These are phyloP conservation scores for Zootoca vivipara DNA, from an alignment of 2,113 vertebrate genomes.

Conservation along the genomic window DNA sequence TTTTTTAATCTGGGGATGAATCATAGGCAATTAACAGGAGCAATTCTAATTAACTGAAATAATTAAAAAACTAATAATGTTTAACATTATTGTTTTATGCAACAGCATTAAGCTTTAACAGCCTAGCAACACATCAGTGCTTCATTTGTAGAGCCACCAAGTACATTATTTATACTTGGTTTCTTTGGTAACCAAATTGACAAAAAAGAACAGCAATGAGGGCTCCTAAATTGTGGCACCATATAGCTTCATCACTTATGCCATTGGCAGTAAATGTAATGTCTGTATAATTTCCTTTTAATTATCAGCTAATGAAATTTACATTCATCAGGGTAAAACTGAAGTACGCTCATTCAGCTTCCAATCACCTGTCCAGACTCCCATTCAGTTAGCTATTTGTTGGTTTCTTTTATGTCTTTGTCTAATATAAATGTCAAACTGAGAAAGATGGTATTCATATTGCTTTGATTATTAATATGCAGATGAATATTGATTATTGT, in stretches of 20 bases:
- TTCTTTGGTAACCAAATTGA: slow-evolving; percentile 77
- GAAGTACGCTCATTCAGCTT: slow-evolving; percentile 67
- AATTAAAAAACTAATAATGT: slow-evolving; percentile 87
- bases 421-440: slow-evolving; percentile 50
- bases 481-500: slow-evolving; percentile 58
- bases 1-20: slow-evolving; percentile 77
- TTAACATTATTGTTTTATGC: slow-evolving; percentile 82
- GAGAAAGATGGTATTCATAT: slow-evolving; percentile 49
- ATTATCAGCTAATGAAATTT: slow-evolving; percentile 83
- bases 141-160: slow-evolving; percentile 77
- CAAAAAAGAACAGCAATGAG: slow-evolving; percentile 68
- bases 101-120: slow-evolving; percentile 78
- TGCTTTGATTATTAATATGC: slow-evolving; percentile 53
- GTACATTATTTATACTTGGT: slow-evolving; percentile 77
- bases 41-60: slow-evolving; percentile 83
- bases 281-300: slow-evolving; percentile 83
- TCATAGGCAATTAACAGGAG: slow-evolving; percentile 80
- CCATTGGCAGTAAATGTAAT: slow-evolving; percentile 79
- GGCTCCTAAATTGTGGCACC: slow-evolving; percentile 75
- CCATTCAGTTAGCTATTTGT: slow-evolving; percentile 58
- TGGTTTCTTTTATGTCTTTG: slow-evolving; percentile 57
- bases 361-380: slow-evolving; percentile 76
- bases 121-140: slow-evolving; percentile 78
- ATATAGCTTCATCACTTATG: slow-evolving; percentile 76
- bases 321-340: slow-evolving; percentile 77